Conservation (phyloP, 2,888 invertebrate species). For the Leucoma salicis region DNA sequence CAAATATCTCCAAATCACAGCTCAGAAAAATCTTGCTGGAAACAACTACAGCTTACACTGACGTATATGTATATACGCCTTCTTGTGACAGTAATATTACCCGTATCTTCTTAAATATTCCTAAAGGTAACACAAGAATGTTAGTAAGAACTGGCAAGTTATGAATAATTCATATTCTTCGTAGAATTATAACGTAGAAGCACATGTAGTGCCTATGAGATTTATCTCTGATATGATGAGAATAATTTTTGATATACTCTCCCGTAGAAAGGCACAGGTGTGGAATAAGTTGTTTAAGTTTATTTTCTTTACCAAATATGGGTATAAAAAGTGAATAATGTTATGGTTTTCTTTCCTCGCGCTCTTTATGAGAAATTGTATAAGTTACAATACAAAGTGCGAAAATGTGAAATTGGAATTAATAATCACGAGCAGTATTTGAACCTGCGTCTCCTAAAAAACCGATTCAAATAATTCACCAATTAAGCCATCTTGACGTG, state of each 20-base stretch:
- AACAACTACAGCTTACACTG: background rate
- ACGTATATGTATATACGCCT: too few relatives aligned
- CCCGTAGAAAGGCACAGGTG: conserved; percentile 5
- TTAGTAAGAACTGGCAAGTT: conserved; percentile 22
- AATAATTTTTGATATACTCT: conserved; percentile 4
- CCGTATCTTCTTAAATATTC: conserved; percentile 14
- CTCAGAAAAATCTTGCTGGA: background rate
- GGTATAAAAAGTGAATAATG: background rate
- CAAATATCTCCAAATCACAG: background rate
- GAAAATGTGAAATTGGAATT: too few relatives aligned
- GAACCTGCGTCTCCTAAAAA: too few relatives aligned
- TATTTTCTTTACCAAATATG: background rate
- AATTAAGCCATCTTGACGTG: too few relatives aligned
- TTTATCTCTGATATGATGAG: conserved; percentile 18
- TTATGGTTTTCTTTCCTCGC: too few relatives aligned
- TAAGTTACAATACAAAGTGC: too few relatives aligned
- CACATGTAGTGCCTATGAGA: conserved; percentile 27
- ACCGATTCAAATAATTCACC: too few relatives aligned
- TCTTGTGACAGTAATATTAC: conserved; percentile 19
- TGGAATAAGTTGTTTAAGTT: background rate
- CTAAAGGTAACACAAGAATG: conserved; percentile 19
- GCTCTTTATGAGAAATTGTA: too few relatives aligned
- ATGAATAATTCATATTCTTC: conserved; percentile 31
- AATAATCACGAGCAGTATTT: too few relatives aligned
- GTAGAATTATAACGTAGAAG: conserved; percentile 28